Percentiles rank a stretch among this genome's conserved stretches.
These are phyloP conservation scores for Flexamia atlantica DNA, from an alignment of 2,888 invertebrate genomes.

Conservation along the genomic window DNA sequence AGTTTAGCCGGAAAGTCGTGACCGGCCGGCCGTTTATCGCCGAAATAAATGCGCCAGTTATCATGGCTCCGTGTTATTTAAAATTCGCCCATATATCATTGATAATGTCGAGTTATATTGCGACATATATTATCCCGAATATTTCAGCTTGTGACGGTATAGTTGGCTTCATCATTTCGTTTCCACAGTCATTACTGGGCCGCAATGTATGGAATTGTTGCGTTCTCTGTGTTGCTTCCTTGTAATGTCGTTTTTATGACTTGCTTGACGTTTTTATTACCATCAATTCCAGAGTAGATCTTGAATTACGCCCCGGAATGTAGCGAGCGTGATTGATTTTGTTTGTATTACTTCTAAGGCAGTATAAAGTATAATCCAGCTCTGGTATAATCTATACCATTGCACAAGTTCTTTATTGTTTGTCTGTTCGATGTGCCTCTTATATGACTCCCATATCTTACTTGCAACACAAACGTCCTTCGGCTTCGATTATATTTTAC, in stretches of 20 bases:
- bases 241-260: conserved; percentile 7
- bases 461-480: too few relatives aligned
- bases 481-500: too few relatives aligned
- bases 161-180: conserved; percentile 40
- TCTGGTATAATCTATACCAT: too few relatives aligned
- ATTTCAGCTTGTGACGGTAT: conserved; percentile 32
- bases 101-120: conserved; percentile 52
- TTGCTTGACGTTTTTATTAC: conserved; percentile 8
- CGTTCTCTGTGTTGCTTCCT: conserved; percentile 4
- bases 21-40: conserved; percentile 32
- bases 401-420: too few relatives aligned
- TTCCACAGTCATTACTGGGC: conserved; percentile 1
- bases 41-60: conserved; percentile 47
- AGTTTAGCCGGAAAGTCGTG: conserved; percentile 47
- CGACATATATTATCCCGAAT: conserved; percentile 36
- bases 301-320: neutral
- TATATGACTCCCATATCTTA: too few relatives aligned
- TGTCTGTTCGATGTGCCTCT: too few relatives aligned
- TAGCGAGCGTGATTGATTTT: neutral
- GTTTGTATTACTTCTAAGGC: neutral
- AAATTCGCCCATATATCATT: conserved; percentile 50
- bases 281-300: neutral
- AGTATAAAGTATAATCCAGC: too few relatives aligned
- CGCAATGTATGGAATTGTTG: conserved; percentile 18
- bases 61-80: conserved; percentile 45